Evolutionary conservation across 2,888 invertebrate species (phyloP).

Genomic region (Therioaphis trifolii): DNA sequence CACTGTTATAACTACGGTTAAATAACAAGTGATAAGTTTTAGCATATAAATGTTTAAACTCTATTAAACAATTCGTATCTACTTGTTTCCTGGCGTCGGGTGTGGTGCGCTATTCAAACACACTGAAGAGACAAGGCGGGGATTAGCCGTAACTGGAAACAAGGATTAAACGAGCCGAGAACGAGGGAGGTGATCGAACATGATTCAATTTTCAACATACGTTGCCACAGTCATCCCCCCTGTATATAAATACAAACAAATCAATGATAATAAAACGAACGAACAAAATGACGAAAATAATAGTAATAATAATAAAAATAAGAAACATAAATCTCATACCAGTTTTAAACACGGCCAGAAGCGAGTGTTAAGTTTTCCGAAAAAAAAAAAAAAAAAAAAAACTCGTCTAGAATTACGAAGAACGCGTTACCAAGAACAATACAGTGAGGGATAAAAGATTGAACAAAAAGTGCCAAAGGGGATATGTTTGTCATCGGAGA

Average conservation of each 20-base stretch:
- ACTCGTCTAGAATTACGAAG: conserved; percentile 60
- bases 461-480: conserved; percentile 55
- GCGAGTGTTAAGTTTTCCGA: conserved; percentile 47
- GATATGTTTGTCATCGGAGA: conserved; percentile 59
- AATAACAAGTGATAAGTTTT: no score
- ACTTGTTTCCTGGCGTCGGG: no score
- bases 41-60: no score
- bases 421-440: conserved; percentile 51
- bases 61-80: no score
- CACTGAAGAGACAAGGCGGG: conserved; percentile 12
- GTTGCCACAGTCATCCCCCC: neutral
- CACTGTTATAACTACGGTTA: no score
- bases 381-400: conserved; percentile 15
- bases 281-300: conserved; percentile 32
- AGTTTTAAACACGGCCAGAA: conserved; percentile 49
- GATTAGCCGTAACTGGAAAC: conserved; percentile 60
- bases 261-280: conserved; percentile 38
- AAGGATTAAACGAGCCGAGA: conserved; percentile 48
- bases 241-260: conserved; percentile 42
- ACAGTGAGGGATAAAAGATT: conserved; percentile 38
- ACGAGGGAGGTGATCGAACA: conserved; percentile 16
- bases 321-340: conserved; percentile 28
- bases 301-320: conserved; percentile 23
- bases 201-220: conserved; percentile 50
- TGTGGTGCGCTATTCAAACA: conserved; percentile 34